Evolutionary conservation across 1,140 invertebrate species (phyloP), one percentile per base, ranked within the genome.

Genomic region (Thaumetopoea pityocampa): DNA sequence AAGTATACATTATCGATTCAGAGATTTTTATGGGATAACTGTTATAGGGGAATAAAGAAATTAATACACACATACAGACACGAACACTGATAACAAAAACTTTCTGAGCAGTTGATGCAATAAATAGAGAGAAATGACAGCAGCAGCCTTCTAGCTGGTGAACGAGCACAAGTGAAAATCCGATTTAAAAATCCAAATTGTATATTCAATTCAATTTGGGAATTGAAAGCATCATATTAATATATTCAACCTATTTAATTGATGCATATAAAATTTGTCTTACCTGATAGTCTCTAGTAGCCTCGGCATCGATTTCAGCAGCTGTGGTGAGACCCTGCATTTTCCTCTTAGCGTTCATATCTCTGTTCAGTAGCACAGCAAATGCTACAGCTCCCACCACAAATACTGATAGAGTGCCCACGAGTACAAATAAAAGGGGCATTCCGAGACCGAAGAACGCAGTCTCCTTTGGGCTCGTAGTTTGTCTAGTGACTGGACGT

Each of bases 261-360:
- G 3, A 19, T 4, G 18, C 18, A 19, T 19, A 19, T 19, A 23
- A 27, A 18, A 22, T 23, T 4, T 3, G 10, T 15, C 5, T 38
- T 60, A 92, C 92, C 87, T 98, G 96, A 74, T 99, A 99, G 58
- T 98, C 96, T 63, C 96, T 94, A 24, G 93, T 96, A 3, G 94
- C 93, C 84, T 98, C 96, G 0, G 93, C 91, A 38, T 96, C 95
- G 0, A 80, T 79, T 8, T 82, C 80, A 12, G 73, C 67, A 1
- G 90, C 89, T n/a, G 89, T 88, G 0, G 89, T 62, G n/a, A 92
- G 85, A 6, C 85, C 90, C 56, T 82, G 87, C 66, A 93, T 87
- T 67, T 95, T 98, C 68, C 88, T 90, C 63, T 87, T 90, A 24
- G 51, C 89, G 36, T 66, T 74, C 38, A 89, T 87, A 57, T 96